Base-by-base conservation (phyloP, 2,797 vertebrate genomes). In the Neopelma chrysocephalum region DNA sequence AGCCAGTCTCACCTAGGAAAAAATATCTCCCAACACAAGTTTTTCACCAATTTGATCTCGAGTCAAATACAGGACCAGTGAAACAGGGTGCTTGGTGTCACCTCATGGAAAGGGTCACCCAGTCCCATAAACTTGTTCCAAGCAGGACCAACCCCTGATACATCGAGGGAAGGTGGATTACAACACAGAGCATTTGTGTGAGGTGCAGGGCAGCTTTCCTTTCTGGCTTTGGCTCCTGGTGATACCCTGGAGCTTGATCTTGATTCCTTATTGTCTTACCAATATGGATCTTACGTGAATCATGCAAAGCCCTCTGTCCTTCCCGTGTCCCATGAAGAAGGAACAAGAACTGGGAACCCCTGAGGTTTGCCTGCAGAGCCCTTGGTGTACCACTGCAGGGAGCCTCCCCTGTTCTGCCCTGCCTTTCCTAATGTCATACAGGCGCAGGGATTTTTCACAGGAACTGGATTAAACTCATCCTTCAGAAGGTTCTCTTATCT, bases 331-430 rank as follows among this genome's bases (percentile, higher is more conserved):
- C 14, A 34, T 5, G 34, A 76, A 48, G 66, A 38, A 72, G 51
- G 6, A 89, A 42, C 10, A 34, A n/a, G 10, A 0, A 0, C 40
- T 27, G 11, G 29, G 38, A 60, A 36, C 36, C 19, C 19, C 36
- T 12, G 4, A 40, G 15, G 16, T 54, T 47, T 95, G 50, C 25
- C 54, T 65, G 58, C 48, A 84, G 85, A 82, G 17, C 36, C 38
- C 43, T 90, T 0, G 0, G 38, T 48, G 54, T 22, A 32, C n/a
- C 0, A 2, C 62, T 40, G 16, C 69, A 71, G 36, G 45, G 77
- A 50, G 8, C 36, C 34, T 89, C 58, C 5, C 58, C 42, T 1
- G 0, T 36, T 71, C 62, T 76, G 18, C 54, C 27, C 54, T 65
- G 50, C 60, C 23, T 60, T 75, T 43, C 51, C 73, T 65, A 18